A percentile compares a stretch with the other conserved stretches of the same genome.
Evolutionary conservation across 2,113 vertebrate species (phyloP).

Genomic region (Labeo catla): DNA sequence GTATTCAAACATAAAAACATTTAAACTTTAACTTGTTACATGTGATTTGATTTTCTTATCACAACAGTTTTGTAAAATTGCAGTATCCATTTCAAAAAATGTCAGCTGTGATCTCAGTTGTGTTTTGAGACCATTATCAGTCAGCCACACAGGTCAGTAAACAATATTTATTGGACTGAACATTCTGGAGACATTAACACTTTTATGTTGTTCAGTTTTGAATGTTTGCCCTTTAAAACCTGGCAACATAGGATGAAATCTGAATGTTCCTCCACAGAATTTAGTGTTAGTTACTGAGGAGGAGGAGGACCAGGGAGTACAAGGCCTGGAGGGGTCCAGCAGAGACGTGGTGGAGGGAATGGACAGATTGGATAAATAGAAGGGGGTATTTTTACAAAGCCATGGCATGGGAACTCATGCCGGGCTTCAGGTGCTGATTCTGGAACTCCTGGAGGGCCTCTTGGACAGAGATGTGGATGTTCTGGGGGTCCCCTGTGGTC

Average conservation of each 20-base stretch:
- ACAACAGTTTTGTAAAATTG: neutral
- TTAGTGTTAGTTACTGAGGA: neutral
- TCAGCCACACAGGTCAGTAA: neutral
- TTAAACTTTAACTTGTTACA: neutral
- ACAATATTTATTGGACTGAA: neutral
- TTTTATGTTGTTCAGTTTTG: neutral
- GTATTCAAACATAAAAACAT: neutral
- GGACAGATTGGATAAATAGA: slow-evolving; percentile 59
- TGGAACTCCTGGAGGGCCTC: neutral
- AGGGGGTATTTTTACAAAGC: slow-evolving; percentile 54
- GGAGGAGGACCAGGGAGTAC: too few relatives aligned
- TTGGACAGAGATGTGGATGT: neutral
- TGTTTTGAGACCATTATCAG: neutral
- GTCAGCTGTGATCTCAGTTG: neutral
- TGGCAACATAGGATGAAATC: neutral
- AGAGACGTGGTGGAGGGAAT: slow-evolving; percentile 40
- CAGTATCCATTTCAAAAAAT: neutral
- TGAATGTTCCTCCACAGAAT: neutral
- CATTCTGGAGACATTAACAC: neutral
- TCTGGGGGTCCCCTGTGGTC: neutral
- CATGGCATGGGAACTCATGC: slow-evolving; percentile 39
- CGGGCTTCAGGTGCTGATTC: neutral
- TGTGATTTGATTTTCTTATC: neutral
- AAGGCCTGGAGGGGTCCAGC: neutral
- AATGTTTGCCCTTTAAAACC: neutral